Conservation (phyloP, 2,797 vertebrate species). For the Rhabdophis nuchalis region DNA sequence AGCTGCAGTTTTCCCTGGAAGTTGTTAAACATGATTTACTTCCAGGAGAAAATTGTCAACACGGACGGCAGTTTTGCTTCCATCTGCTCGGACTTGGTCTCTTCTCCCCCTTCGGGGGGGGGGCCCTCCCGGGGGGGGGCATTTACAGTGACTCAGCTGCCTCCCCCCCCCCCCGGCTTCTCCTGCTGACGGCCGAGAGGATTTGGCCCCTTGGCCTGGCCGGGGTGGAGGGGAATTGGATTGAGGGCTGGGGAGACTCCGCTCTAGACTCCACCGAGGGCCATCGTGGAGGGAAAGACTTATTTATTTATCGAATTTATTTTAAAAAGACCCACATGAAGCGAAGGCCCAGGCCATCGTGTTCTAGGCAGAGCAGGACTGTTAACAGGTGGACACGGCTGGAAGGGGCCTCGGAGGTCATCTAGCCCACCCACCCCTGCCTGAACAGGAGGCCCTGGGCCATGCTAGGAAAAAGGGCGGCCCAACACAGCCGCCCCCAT, state of each 20-base stretch:
- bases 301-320: too few relatives aligned
- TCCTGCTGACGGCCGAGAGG: too few relatives aligned
- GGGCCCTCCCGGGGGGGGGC: background rate
- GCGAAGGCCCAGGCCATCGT: background rate
- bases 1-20: background rate
- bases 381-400: background rate
- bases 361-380: background rate
- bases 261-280: background rate
- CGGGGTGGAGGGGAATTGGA: background rate
- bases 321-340: background rate
- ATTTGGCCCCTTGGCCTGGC: background rate
- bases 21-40: slow-evolving; percentile 6
- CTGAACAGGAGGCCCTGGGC: too few relatives aligned
- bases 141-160: background rate
- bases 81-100: slow-evolving; percentile 8
- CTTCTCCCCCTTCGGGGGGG: background rate
- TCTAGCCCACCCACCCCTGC: background rate
- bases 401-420: background rate
- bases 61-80: background rate
- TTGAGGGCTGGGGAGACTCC: background rate
- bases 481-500: too few relatives aligned
- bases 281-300: background rate
- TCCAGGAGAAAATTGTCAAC: background rate
- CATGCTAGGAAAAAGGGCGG: too few relatives aligned
- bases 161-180: too few relatives aligned